A percentile compares a stretch with the other conserved stretches of the same genome.
Evolutionary conservation across 2,888 invertebrate genomes (phyloP).

Genomic region (Andrena dorsata): DNA sequence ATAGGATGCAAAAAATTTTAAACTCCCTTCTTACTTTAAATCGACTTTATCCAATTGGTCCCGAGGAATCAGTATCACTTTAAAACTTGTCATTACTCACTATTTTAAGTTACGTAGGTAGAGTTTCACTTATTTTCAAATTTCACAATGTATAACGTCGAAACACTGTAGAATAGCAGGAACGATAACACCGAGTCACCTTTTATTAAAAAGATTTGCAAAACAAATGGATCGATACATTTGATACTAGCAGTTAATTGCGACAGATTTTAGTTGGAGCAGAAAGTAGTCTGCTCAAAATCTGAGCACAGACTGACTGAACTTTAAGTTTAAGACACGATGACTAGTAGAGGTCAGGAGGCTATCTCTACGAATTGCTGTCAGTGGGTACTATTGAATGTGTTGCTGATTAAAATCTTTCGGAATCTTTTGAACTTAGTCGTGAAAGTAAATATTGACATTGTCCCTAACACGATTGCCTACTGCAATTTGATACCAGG

Average conservation of each 20-base stretch:
- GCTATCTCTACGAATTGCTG: constrained; percentile 72
- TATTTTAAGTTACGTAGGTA: background rate
- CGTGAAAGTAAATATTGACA: constrained; percentile 50
- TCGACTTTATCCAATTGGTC: constrained; percentile 74
- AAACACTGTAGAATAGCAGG: background rate
- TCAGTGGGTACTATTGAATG: constrained; percentile 61
- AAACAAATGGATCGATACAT: background rate
- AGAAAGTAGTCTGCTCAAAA: constrained; percentile 70
- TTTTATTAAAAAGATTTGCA: background rate
- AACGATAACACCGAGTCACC: constrained; percentile 4
- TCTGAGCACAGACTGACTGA: constrained; percentile 75
- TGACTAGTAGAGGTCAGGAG: constrained; percentile 75
- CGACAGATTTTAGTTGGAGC: constrained; percentile 18
- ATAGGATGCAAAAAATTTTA: background rate
- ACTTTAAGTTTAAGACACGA: constrained; percentile 67
- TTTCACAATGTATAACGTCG: background rate
- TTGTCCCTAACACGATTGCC: background rate
- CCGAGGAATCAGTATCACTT: constrained; percentile 77
- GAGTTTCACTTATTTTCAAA: background rate
- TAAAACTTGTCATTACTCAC: constrained; percentile 75
- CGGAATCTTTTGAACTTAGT: constrained; percentile 57
- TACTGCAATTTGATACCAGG: background rate
- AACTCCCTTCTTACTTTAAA: constrained; percentile 74
- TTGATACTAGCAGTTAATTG: background rate
- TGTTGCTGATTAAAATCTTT: constrained; percentile 74